Base-by-base conservation (phyloP, 2,888 invertebrate species). In the Ennomos quercinarius region DNA sequence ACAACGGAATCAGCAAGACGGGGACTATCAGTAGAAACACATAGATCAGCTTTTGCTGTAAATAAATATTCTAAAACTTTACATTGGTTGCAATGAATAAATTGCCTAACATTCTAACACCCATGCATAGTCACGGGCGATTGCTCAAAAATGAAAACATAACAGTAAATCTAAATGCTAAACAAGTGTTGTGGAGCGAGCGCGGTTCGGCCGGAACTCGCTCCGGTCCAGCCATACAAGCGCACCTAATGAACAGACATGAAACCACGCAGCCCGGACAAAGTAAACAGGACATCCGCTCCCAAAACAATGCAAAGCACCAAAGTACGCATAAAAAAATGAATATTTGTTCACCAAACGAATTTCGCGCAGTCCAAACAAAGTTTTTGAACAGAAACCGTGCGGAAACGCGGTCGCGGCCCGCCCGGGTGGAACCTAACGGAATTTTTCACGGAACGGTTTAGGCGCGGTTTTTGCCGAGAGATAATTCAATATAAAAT, bases 251-350 rank as follows among this genome's bases (percentile, higher is more conserved):
- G 65, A 67, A 69, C 62, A 62, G 54, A 57, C 63, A 64, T 66
- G 72, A 73, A 77, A 81, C 72, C 72, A 68, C 72, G 73, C 17
- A 17, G 17, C 69, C 66, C 73, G 71, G 71, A 79, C 77, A 76
- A 81, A 80, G 78, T 79, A 80, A 78, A 80, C 84, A 83, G 84
- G 83, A 84, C 77, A 78, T 84, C 81, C 84, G 85, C 71, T 83
- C 77, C 73, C 72, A 79, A 84, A 84, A 84, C 84, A 85, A 84
- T 84, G 84, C 78, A 76, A 78, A 80, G 77, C 78, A 76, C 74
- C 68, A 76, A 70, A 63, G 70, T 68, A 74, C 72, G 72, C 51
- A 72, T 71, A 70, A 81, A 83, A 81, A 81, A 77, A 80, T 78
- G 77, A 77, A 80, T 81, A 83, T 83, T 82, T 79, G 77, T 77